Evolutionary conservation across 2,888 invertebrate genomes (phyloP), one percentile per base, ranked within the genome.

Genomic region (Desoria tigrina): DNA sequence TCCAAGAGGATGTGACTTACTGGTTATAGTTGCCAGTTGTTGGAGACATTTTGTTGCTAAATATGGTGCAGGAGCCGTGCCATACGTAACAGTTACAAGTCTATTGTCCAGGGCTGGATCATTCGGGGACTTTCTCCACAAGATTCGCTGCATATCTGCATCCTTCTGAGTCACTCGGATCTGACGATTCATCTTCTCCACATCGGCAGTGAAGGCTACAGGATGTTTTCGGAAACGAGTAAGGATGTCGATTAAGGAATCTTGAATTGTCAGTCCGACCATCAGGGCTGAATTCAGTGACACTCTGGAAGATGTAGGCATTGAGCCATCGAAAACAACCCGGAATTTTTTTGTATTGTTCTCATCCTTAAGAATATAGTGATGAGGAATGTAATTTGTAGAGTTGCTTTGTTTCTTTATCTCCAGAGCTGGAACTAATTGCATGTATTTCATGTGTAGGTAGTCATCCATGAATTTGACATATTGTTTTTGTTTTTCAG

Each of bases 131-230:
- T 68, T 56, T 24, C 78, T 59, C 79, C 79, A 80, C 2, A 80
- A 49, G 2, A 81, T 79, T 7, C 75, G 62, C 57, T 79, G 79
- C 16, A 77, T n/a, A n/a, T n/a, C n/a, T n/a, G n/a, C n/a, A 75
- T 1, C 68, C 63, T 2, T 65, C 54, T 14, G 74, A 58, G 1
- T 79, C 65, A 0, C 45, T 14, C 16, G 63, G 78, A 78, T 0
- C 78, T 68, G 63, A n/a, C n/a, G n/a, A n/a, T 78, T 79, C 78
- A 79, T 79, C 68, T 80, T 79, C 23, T 74, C 76, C 4, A 81
- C 77, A 58, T 80, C 79, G 0, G 77, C 78, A 6, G 76, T 76
- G 11, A 80, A 70, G 0, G 78, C 76, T 42, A 74, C 71, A 3
- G 67, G 68, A 58, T 79, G 71, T 11, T 64, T 65, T 4, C 79